Conservation (phyloP, 1,140 invertebrate species). For the Antheraea mylitta region DNA sequence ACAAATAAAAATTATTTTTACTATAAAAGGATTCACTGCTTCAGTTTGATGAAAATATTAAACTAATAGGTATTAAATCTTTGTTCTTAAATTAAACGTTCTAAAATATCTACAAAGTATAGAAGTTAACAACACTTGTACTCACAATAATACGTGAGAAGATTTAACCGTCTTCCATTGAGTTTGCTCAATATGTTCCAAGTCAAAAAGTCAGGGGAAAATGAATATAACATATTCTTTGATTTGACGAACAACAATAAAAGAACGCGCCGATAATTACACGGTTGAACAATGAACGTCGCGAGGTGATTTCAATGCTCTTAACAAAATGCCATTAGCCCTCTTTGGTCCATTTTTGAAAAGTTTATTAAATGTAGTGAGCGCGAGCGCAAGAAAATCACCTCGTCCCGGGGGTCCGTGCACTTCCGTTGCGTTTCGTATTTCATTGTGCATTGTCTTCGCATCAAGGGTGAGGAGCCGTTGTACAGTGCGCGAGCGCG, state of each 20-base stretch:
- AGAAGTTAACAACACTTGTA: slow-evolving; percentile 17
- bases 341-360: slow-evolving; percentile 43
- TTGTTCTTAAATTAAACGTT: too few relatives aligned
- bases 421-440: slow-evolving; percentile 70
- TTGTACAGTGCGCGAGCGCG: slow-evolving; percentile 20
- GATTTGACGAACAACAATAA: slow-evolving; percentile 68
- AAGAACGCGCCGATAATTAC: slow-evolving; percentile 68
- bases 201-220: slow-evolving; percentile 69
- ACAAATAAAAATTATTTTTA: too few relatives aligned
- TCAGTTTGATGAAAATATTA: too few relatives aligned
- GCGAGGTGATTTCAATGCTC: slow-evolving; percentile 63
- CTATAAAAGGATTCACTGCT: too few relatives aligned
- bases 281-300: slow-evolving; percentile 62
- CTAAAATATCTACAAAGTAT: not conserved
- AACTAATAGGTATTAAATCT: too few relatives aligned
- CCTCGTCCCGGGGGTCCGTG: slow-evolving; percentile 58
- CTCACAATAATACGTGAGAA: slow-evolving; percentile 65
- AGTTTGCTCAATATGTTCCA: slow-evolving; percentile 51
- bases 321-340: slow-evolving; percentile 53
- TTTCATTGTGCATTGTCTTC: slow-evolving; percentile 55
- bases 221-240: slow-evolving; percentile 71
- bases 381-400: slow-evolving; percentile 65
- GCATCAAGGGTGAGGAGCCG: slow-evolving; percentile 46
- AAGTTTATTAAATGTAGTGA: slow-evolving; percentile 37
- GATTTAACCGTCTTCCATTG: slow-evolving; percentile 69